Evolutionary conservation across 2,888 invertebrate species (phyloP), one percentile per base, ranked within the genome.

Genomic region (Boloria selene): DNA sequence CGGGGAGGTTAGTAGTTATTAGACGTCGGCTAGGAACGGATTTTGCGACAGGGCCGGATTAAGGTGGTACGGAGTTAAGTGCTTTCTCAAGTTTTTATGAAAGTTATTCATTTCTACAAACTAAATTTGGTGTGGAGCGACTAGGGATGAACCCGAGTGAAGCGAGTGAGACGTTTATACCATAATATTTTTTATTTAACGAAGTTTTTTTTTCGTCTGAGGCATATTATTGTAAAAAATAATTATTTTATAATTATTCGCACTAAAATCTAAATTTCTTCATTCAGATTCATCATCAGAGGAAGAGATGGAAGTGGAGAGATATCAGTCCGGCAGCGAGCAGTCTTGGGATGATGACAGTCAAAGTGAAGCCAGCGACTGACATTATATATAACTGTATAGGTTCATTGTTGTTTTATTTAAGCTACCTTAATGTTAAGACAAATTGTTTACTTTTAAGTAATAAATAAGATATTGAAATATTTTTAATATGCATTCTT

Each of bases 221-320:
- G 38, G 1, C 2, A 54, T 38, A 5, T 54, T 14, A 17, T 13
- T 55, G 17, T 47, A 22, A 13, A 6, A 52, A 26, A 13, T 26
- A 52, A 52, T 16, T 42, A 3, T 5, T 55, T 13, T 47, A n/a
- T 58, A 7, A 13, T 47, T 14, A 2, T 10, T 54, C 18, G 2
- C 17, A 42, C 2, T 42, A 42, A 47, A 47, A 13, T 42, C 6
- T 38, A 5, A 54, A 38, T 2, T 17, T 13, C 13, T 66, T 17
- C 1, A 67, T 59, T 10, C 76, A 91, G 91, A 92, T 49, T 79
- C 90, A 2, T 87, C 90, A 42, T 88, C 90, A 13, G 91, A 90
- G 14, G 87, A 86, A 3, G 88, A 88, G 14, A 80, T 86, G 80
- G 85, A 86, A 10, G 74, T 82, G 0, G 87, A 85, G 10, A 75